phyloP scores from a whole-genome alignment of 2,113 vertebrate genomes.

The Pyrgilauda ruficollis region DNA sequence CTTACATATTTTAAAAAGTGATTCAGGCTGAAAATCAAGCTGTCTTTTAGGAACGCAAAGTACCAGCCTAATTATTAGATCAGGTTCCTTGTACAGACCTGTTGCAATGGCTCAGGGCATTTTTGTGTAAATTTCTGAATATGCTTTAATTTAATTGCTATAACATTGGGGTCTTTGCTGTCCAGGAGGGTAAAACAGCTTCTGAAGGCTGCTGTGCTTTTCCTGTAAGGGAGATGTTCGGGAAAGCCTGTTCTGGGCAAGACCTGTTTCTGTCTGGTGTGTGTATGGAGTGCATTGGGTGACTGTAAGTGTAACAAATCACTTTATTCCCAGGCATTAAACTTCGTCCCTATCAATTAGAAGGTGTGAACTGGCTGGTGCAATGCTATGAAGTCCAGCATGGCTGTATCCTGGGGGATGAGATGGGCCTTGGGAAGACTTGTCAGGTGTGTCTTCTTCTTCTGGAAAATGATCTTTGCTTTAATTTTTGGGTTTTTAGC shows the following conservation, averaged over 20 bases:
- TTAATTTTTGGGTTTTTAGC: not conserved
- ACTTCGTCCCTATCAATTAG: constrained; percentile 83
- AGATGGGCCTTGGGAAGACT: constrained; percentile 96
- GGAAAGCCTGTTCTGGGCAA: not conserved
- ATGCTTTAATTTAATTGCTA: not conserved
- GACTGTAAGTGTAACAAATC: not conserved
- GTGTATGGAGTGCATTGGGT: not conserved
- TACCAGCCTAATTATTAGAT: not conserved
- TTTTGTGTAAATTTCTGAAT: not conserved
- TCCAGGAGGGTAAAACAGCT: not conserved
- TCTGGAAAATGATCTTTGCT: not conserved
- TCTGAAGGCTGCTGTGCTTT: not conserved
- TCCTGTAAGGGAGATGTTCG: not conserved
- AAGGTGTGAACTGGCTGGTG: constrained; percentile 86
- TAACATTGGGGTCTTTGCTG: not conserved
- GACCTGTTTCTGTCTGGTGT: not conserved
- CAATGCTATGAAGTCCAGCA: constrained; percentile 75
- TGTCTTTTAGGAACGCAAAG: not conserved
- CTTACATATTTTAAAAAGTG: not conserved
- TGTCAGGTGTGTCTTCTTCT: constrained; percentile 81
- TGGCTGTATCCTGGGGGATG: constrained; percentile 91
- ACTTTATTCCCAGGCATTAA: constrained; percentile 74
- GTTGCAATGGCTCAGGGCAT: not conserved
- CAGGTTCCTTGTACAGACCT: not conserved
- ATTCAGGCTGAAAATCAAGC: not conserved